Evolutionary conservation across 1,140 invertebrate genomes (phyloP), one percentile per base, ranked within the genome.

Genomic region (Pygmarrhopalites habei): DNA sequence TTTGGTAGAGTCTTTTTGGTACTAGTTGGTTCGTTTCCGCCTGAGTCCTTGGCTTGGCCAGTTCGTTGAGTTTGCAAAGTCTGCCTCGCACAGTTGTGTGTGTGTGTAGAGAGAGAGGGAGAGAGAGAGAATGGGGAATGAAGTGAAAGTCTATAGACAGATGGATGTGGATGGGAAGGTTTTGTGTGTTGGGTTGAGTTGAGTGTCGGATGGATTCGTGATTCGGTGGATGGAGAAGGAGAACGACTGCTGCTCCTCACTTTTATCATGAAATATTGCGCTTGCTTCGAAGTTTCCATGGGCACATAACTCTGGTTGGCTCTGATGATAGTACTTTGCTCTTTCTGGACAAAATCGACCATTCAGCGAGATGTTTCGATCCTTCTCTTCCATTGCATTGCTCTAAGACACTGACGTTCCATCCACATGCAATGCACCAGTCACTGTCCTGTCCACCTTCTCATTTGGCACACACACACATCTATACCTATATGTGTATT

Each of bases 221-320:
- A 60, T 56, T 60, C 58, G 63, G 57, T 64, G 56, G 47, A 70
- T 28, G 49, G 39, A 63, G 35, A 28, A 55, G 23, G 55, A 55
- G 23, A n/a, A 44, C 23, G 35, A 46, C 64, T 43, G 49, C 52
- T 51, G 29, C 65, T 65, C 39, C 41, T 39, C 47, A 60, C 41
- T 59, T 60, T 64, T 58, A 64, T 61, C 58, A 68, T 68, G 66
- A 68, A 68, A 68, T 68, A 68, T 68, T 68, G 66, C 66, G 66
- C 66, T 64, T 68, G 66, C 62, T 56, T 64, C 62, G 44, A 32
- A 61, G 66, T 64, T 68, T 68, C 66, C 66, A 64, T 64, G 62
- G 55, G 53, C 65, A 64, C 65, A 66, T 67, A 60, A 64, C 62
- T 68, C 66, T 68, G 66, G 66, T 68, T 68, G 66, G 66, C 58